Conservation (phyloP, 2,113 vertebrate species). For the Amia ocellicauda region DNA sequence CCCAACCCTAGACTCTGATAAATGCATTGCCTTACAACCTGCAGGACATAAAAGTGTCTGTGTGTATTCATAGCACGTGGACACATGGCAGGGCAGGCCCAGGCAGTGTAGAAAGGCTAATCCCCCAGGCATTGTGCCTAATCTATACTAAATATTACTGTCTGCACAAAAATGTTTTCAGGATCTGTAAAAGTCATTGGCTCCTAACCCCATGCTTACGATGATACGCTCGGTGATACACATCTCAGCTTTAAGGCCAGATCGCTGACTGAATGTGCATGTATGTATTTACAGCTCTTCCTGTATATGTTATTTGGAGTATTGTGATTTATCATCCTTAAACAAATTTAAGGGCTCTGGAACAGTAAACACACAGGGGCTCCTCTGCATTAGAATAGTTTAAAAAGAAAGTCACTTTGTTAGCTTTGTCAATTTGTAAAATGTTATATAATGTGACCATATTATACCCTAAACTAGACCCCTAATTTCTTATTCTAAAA, state of each 20-base stretch:
- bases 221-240: conserved; percentile 1
- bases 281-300: background rate
- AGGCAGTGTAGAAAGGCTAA: background rate
- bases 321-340: too few relatives aligned
- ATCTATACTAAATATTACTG: conserved; percentile 24
- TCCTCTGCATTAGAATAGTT: too few relatives aligned
- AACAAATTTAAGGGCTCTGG: too few relatives aligned
- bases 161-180: background rate
- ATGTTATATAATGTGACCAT: too few relatives aligned
- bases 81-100: conserved; percentile 2
- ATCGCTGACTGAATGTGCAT: background rate
- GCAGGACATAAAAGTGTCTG: background rate
- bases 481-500: too few relatives aligned
- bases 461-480: too few relatives aligned
- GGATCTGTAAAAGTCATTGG: conserved; percentile 21
- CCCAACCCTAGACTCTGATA: conserved; percentile 22
- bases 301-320: too few relatives aligned
- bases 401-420: too few relatives aligned
- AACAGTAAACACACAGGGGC: too few relatives aligned
- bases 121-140: background rate
- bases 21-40: background rate
- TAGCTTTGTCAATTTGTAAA: too few relatives aligned
- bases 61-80: conserved; percentile 15
- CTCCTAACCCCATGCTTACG: conserved; percentile 18
- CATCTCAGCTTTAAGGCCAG: background rate